Conservation (phyloP, 35 echinoderm and acorn worm genomes). For the Amphiura filiformis region DNA sequence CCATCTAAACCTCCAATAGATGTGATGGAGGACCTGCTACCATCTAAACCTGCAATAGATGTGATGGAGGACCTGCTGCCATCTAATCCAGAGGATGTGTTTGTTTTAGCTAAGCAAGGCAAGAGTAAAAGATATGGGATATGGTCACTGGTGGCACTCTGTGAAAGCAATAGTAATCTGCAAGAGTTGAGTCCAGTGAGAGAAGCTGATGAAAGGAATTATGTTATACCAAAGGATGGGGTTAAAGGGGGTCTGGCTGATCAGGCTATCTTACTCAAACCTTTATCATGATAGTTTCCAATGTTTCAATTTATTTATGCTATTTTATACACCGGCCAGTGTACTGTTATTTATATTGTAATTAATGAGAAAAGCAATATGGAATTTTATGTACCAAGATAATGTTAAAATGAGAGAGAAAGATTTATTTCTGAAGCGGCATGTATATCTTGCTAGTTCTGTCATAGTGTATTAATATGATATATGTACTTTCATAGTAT, state of each 20-base stretch:
- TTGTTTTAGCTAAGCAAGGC: slow-evolving; percentile 63
- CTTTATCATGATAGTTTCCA: no score
- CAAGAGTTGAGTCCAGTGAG: slow-evolving; percentile 36
- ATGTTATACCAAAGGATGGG: slow-evolving; percentile 50
- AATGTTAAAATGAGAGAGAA: no score
- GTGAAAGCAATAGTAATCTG: slow-evolving; percentile 54
- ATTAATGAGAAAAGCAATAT: no score
- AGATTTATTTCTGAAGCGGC: no score
- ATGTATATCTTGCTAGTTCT: no score
- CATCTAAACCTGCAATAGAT: no score
- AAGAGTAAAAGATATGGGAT: slow-evolving; percentile 58
- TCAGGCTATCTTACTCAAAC: slow-evolving; percentile 39
- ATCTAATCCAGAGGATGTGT: slow-evolving; percentile 17
- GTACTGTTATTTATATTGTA: no score
- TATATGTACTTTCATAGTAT: no score
- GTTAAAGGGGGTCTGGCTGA: slow-evolving; percentile 49
- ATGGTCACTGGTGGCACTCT: slow-evolving; percentile 45
- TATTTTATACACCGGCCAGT: no score
- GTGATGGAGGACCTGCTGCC: neutral
- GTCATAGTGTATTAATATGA: no score
- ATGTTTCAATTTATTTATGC: no score
- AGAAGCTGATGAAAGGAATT: slow-evolving; percentile 25
- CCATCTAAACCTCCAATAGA: neutral
- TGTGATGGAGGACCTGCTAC: neutral
- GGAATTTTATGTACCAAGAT: no score